Conservation (phyloP, 2,113 vertebrate genomes). For the Lathamus discolor region DNA sequence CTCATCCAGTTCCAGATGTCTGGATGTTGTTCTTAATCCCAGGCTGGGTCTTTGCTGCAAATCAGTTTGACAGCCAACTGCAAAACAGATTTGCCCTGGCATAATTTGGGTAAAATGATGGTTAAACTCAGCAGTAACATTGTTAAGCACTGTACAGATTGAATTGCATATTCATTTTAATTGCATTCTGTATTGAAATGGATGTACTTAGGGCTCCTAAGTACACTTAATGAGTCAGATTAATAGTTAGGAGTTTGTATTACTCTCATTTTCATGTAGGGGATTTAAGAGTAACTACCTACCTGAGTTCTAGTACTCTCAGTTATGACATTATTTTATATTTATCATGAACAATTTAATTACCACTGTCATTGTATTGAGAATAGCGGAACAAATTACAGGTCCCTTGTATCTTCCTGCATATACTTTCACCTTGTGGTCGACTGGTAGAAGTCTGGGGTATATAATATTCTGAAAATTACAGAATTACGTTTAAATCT, state of each 20-base stretch:
- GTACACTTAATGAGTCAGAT: background rate
- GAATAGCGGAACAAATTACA: background rate
- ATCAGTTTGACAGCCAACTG: slow-evolving; percentile 5
- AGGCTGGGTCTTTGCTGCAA: slow-evolving; percentile 7
- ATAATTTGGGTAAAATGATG: slow-evolving; percentile 1
- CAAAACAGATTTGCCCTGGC: background rate
- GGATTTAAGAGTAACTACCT: background rate
- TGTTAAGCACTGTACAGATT: background rate
- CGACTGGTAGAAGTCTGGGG: background rate
- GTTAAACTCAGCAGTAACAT: background rate
- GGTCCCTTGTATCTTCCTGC: background rate
- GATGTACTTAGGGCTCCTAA: background rate
- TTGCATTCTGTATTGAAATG: background rate
- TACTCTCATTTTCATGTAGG: background rate
- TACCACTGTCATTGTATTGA: background rate
- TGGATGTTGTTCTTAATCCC: slow-evolving; percentile 10
- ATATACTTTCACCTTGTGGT: background rate
- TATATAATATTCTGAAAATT: background rate
- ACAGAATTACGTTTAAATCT: background rate
- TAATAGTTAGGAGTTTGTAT: background rate
- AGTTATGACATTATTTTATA: background rate
- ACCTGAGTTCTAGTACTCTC: background rate
- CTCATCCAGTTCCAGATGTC: slow-evolving; percentile 12
- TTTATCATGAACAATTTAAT: background rate
- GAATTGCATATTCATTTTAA: background rate